A percentile compares a stretch with the other conserved stretches of the same genome.
Evolutionary conservation across 2,113 vertebrate genomes (phyloP).

Genomic region (Nibea coibor): DNA sequence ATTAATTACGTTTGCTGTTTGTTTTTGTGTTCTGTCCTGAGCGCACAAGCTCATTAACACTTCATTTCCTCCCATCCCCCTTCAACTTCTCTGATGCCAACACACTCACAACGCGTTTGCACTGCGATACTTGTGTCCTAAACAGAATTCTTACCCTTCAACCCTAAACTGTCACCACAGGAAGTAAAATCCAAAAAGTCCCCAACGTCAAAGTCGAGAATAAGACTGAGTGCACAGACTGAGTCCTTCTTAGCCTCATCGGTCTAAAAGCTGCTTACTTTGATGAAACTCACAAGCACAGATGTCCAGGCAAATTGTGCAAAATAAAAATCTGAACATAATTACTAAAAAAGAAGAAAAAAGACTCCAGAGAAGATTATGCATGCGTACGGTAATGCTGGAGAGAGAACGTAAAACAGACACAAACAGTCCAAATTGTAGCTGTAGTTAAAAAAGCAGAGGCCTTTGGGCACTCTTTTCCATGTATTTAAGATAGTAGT

Average conservation of each 20-base stretch:
- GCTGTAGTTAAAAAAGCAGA: too few relatives aligned
- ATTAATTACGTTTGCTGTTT: neutral
- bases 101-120: neutral
- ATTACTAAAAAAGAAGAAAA: neutral
- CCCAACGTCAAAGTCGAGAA: too few relatives aligned
- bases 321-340: neutral
- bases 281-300: neutral
- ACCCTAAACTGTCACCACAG: too few relatives aligned
- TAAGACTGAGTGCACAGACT: neutral
- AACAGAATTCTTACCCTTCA: neutral
- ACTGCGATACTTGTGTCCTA: neutral
- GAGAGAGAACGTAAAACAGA: too few relatives aligned
- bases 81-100: neutral
- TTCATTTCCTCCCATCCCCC: neutral
- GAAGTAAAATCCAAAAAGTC: neutral
- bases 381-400: neutral
- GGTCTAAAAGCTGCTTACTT: neutral
- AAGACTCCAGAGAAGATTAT: neutral
- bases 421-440: too few relatives aligned
- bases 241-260: neutral
- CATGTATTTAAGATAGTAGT: too few relatives aligned
- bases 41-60: neutral
- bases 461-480: too few relatives aligned
- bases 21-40: neutral
- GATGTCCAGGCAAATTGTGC: neutral